Evolutionary conservation across 2,888 invertebrate species (phyloP).

Genomic region (Linyphia triangularis): DNA sequence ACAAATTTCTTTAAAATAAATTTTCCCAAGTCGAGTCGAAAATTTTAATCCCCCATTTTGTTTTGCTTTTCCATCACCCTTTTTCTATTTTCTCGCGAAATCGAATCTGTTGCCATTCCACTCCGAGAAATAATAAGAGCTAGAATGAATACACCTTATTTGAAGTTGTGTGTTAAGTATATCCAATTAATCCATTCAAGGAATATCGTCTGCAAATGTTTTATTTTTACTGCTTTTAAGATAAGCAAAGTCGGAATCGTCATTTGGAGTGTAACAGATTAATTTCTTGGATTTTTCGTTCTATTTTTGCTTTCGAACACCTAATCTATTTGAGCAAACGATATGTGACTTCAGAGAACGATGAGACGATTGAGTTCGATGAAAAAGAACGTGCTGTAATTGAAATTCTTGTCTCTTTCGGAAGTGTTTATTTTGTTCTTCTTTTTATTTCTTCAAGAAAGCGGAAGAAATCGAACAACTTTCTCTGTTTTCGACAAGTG

Average conservation of each 20-base stretch:
- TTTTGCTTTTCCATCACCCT: not conserved
- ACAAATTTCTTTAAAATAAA: not conserved
- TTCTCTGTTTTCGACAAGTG: constrained; percentile 55
- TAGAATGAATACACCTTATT: not conserved
- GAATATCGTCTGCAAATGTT: not conserved
- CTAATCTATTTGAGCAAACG: no score
- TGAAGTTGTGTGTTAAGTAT: not conserved
- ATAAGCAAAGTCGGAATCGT: no score
- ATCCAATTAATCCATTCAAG: constrained; percentile 1
- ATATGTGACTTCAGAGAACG: not conserved
- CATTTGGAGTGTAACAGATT: no score
- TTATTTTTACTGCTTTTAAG: no score
- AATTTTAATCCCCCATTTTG: not conserved
- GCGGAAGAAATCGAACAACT: constrained; percentile 23
- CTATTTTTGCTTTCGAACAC: no score
- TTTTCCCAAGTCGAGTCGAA: not conserved
- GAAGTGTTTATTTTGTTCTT: not conserved
- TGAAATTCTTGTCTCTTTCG: constrained; percentile 36
- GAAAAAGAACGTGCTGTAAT: not conserved
- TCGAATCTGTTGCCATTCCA: not conserved
- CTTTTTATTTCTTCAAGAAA: not conserved
- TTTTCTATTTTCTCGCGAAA: no score
- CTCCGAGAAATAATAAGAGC: not conserved
- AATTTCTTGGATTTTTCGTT: not conserved
- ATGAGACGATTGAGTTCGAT: not conserved